Evolutionary conservation across 2,888 invertebrate species (phyloP), one percentile per base, ranked within the genome.

Genomic region (Temnothorax ravouxi): DNA sequence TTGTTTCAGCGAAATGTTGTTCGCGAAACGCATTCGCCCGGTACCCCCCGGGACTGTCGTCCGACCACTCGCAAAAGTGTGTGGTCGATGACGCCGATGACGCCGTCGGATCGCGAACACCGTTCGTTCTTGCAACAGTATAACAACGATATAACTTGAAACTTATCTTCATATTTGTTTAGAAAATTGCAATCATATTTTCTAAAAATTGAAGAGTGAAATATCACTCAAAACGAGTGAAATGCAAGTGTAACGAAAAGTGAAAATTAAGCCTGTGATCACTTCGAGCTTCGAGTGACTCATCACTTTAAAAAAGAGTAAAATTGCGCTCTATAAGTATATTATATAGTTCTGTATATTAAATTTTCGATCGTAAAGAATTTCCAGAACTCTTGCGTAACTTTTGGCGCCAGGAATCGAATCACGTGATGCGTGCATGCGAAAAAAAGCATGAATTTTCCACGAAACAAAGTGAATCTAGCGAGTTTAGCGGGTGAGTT

Each of bases 1-100:
- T 83, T 50, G 84, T 83, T 85, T 88, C 75, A 52, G 15, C 41
- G 44, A 61, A 41, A 41, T 75, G 77, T 84, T 83, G 82, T 84
- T 85, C 52, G 34, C 9, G 64, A 82, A 69, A 67, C 56, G 34
- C 77, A 54, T 21, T 75, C 21, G 18, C 9, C 38, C 15, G 62
- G 38, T 52, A 2, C 8, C 44, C 18, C 61, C 9, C 25, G 69
- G 62, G 76, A 77, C 50, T 56, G 69, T 29, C 61, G 66, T 62
- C 15, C 29, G 21, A 62, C 77, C 21, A 15, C 44, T 56, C 21
- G 15, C 67, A 34, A 41, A 76, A 77, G 69, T 66, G 82, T 81
- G 69, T 38, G 56, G 64, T 50, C 52, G 72, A 75, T 59, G 52
- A 56, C 80, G 29, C 3, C 29, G 3, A 29, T 29, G 29, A 29